Percentiles rank a stretch among this genome's conserved stretches.
phyloP scores from a whole-genome alignment of 1,140 invertebrate species.

The Bilobella aurantiaca region DNA sequence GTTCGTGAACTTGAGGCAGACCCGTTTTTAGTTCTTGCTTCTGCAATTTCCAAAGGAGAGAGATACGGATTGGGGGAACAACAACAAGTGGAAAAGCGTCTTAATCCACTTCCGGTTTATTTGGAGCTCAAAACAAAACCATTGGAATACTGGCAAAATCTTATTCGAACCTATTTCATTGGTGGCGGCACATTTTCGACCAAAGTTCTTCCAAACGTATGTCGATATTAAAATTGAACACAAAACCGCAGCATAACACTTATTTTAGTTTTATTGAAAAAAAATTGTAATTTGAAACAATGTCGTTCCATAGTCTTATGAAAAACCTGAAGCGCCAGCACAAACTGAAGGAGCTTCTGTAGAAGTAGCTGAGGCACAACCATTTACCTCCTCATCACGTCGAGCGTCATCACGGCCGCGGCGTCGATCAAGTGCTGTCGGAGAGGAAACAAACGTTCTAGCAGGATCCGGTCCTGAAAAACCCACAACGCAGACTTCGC shows the following conservation, averaged over 20 bases:
- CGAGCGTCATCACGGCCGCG: slow-evolving; percentile 27
- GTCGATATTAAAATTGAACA: slow-evolving; percentile 1
- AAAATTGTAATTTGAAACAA: too few species aligned
- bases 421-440: slow-evolving; percentile 23
- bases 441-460: slow-evolving; percentile 10
- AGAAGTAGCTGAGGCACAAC: slow-evolving; percentile 22
- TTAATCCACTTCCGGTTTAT: slow-evolving; percentile 58
- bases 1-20: slow-evolving; percentile 30
- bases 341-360: neutral
- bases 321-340: neutral
- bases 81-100: slow-evolving; percentile 48
- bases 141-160: slow-evolving; percentile 56
- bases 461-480: too few species aligned
- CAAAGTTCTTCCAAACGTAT: slow-evolving; percentile 34
- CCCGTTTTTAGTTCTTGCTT: slow-evolving; percentile 26
- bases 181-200: slow-evolving; percentile 42
- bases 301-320: too few species aligned
- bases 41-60: slow-evolving; percentile 28
- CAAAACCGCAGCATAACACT: neutral
- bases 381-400: slow-evolving; percentile 23
- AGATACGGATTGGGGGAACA: slow-evolving; percentile 18
- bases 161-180: slow-evolving; percentile 61
- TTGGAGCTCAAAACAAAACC: slow-evolving; percentile 53
- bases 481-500: too few species aligned
- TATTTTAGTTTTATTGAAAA: slow-evolving; percentile 5